phyloP scores from a whole-genome alignment of 2,113 vertebrate species.

The Pedetes capensis region DNA sequence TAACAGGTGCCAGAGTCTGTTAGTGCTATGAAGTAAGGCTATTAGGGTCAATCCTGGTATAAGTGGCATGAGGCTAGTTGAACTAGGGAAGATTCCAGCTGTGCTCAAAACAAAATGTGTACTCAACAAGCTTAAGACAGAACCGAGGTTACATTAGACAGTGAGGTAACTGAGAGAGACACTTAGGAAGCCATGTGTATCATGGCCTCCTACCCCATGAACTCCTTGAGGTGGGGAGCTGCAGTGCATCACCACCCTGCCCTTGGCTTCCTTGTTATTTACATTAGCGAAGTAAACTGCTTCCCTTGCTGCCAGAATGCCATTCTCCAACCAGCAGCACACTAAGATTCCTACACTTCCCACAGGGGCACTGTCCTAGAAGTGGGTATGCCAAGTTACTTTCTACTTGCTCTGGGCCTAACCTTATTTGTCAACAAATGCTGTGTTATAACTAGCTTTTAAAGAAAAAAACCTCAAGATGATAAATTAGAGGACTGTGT shows the following conservation, averaged over 20 bases:
- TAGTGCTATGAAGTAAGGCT: no score
- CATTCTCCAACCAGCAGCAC: background rate
- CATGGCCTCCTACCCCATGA: background rate
- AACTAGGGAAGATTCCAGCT: background rate
- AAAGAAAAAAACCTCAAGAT: background rate
- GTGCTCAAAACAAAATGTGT: background rate
- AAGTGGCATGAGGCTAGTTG: background rate
- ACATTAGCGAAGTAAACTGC: no score
- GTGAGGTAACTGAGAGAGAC: background rate
- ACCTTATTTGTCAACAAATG: background rate
- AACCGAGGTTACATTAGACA: background rate
- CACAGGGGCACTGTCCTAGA: background rate
- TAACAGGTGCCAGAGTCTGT: no score
- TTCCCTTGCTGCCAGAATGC: background rate
- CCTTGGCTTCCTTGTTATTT: no score
- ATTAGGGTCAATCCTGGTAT: background rate
- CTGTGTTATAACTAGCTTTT: background rate
- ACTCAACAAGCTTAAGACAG: background rate
- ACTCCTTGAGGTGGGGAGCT: background rate
- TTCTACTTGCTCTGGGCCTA: background rate
- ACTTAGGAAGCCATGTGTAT: background rate
- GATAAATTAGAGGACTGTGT: background rate
- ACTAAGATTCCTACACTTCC: background rate
- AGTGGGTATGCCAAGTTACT: background rate
- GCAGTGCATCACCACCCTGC: rapidly evolving